A percentile compares a stretch with the other conserved stretches of the same genome.
These are phyloP conservation scores for Tromatobia lineatoria DNA, from an alignment of 2,888 invertebrate species.

Conservation along the genomic window DNA sequence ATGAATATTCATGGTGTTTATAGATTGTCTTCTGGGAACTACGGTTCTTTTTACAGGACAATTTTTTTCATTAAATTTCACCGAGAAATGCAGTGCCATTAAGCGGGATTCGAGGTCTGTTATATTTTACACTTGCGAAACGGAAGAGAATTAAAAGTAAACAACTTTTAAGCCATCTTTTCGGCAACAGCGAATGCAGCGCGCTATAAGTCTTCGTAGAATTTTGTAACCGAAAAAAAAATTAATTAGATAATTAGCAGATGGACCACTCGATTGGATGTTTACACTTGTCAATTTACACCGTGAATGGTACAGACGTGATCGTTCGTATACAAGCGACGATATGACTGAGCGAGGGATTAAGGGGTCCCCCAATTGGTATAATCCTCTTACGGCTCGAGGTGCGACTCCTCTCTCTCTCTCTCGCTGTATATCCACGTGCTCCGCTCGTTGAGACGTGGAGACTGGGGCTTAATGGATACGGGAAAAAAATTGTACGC, in stretches of 20 bases:
- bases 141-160: neutral
- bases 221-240: slow-evolving; percentile 4
- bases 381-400: slow-evolving; percentile 65
- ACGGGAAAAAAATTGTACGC: no score
- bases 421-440: slow-evolving; percentile 63
- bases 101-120: neutral
- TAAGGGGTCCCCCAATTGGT: slow-evolving; percentile 67
- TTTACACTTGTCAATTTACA: slow-evolving; percentile 45
- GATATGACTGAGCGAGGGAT: slow-evolving; percentile 65
- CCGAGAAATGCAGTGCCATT: neutral
- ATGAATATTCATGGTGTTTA: neutral
- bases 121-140: neutral
- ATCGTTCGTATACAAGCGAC: slow-evolving; percentile 42
- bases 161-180: neutral
- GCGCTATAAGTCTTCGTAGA: neutral
- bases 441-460: slow-evolving; percentile 43
- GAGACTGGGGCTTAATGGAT: no score
- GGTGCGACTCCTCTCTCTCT: neutral
- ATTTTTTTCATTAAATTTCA: neutral
- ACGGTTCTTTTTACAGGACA: neutral
- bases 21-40: neutral
- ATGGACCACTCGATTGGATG: slow-evolving; percentile 44
- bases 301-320: slow-evolving; percentile 2
- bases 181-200: neutral
- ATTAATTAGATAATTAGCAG: slow-evolving; percentile 20